A percentile compares a stretch with the other conserved stretches of the same genome.
These are phyloP conservation scores for Gobiocypris rarus DNA, from an alignment of 2,113 vertebrate species.

Conservation along the genomic window DNA sequence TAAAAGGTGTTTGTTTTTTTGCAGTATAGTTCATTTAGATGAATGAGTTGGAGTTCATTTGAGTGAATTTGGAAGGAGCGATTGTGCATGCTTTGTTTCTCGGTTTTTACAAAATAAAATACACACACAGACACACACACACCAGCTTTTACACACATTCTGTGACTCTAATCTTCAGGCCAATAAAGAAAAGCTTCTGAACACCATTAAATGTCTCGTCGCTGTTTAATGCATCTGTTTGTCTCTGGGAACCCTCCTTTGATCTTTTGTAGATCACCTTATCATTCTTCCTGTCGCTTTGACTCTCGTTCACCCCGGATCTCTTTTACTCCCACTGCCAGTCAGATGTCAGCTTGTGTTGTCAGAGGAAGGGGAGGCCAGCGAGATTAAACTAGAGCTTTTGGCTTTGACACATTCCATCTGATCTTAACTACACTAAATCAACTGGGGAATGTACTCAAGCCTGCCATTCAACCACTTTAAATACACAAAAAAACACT, in stretches of 20 bases:
- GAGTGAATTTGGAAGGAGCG: constrained; percentile 54
- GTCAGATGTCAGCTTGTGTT: constrained; percentile 63
- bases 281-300: constrained; percentile 30
- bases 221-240: constrained; percentile 8
- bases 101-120: constrained; percentile 1
- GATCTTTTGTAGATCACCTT: constrained; percentile 22
- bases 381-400: constrained; percentile 58
- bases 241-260: constrained; percentile 41
- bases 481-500: neutral
- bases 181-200: constrained; percentile 77
- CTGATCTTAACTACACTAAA: constrained; percentile 77
- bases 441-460: constrained; percentile 75
- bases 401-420: constrained; percentile 76
- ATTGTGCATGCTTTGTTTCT: constrained; percentile 38
- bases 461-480: constrained; percentile 51
- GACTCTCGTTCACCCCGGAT: constrained; percentile 39
- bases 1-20: neutral
- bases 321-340: constrained; percentile 59
- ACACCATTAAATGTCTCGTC: constrained; percentile 42
- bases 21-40: neutral
- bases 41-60: constrained; percentile 52
- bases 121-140: constrained; percentile 50
- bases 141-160: constrained; percentile 18
- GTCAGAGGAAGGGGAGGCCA: constrained; percentile 47
- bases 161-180: constrained; percentile 67